A percentile compares a stretch with the other conserved stretches of the same genome.
These are phyloP conservation scores for Lophius piscatorius DNA, from an alignment of 2,113 vertebrate genomes.

Conservation along the genomic window DNA sequence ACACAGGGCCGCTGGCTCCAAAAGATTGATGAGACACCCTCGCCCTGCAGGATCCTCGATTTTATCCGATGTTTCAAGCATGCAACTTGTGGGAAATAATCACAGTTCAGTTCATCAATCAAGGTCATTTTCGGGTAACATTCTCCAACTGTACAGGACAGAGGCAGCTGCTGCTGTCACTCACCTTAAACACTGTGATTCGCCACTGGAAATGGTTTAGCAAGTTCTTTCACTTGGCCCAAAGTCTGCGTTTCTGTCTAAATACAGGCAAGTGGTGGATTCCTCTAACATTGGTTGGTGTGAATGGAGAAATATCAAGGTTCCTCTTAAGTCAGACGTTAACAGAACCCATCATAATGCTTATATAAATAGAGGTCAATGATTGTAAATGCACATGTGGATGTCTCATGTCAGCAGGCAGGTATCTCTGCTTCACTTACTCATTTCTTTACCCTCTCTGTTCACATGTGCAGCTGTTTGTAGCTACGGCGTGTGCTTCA, in stretches of 20 bases:
- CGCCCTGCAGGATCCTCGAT: slow-evolving; percentile 9
- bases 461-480: slow-evolving; percentile 75
- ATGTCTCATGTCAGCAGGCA: slow-evolving; percentile 42
- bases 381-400: slow-evolving; percentile 42
- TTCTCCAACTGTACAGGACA: slow-evolving; percentile 3
- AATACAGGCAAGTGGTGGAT: slow-evolving; percentile 35
- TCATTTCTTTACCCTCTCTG: slow-evolving; percentile 22
- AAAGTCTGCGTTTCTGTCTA: slow-evolving; percentile 18
- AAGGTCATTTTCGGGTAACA: slow-evolving; percentile 11
- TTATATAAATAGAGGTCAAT: slow-evolving; percentile 50
- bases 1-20: slow-evolving; percentile 12
- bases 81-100: slow-evolving; percentile 20
- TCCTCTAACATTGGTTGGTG: slow-evolving; percentile 50
- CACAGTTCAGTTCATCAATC: slow-evolving; percentile 12
- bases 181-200: slow-evolving; percentile 9
- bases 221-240: slow-evolving; percentile 22
- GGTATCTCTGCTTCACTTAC: slow-evolving; percentile 51
- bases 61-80: slow-evolving; percentile 28
- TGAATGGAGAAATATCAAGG: slow-evolving; percentile 37
- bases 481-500: slow-evolving; percentile 79
- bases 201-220: slow-evolving; percentile 17
- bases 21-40: slow-evolving; percentile 34
- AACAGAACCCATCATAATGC: slow-evolving; percentile 39
- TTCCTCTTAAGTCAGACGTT: slow-evolving; percentile 36
- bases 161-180: slow-evolving; percentile 21